Percentiles rank a stretch among this genome's conserved stretches.
Evolutionary conservation across 2,113 vertebrate species (phyloP).

Genomic region (Daphoenositta chrysoptera): DNA sequence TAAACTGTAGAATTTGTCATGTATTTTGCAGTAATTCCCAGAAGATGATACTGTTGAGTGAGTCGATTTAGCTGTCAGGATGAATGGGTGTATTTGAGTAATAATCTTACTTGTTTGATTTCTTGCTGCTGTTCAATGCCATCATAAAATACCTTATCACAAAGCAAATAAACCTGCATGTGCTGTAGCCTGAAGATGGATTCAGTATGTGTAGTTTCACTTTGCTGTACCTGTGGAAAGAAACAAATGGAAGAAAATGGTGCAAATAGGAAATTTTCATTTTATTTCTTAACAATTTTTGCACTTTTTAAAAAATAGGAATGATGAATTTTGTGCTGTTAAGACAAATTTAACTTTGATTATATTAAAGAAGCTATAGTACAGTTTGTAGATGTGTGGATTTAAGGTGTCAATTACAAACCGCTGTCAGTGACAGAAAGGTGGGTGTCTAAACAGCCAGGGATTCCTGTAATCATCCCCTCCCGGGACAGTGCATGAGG

Average conservation of each 20-base stretch:
- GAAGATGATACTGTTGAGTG: not conserved
- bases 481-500: not conserved
- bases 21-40: not conserved
- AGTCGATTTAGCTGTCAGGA: not conserved
- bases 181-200: not conserved
- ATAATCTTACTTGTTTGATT: constrained; percentile 4
- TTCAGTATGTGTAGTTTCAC: not conserved
- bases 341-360: not conserved
- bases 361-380: not conserved
- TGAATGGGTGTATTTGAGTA: not conserved
- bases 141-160: not conserved
- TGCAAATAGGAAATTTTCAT: not conserved
- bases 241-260: not conserved
- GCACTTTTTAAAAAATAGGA: rapidly evolving
- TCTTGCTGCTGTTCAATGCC: not conserved
- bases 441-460: not conserved
- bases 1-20: not conserved
- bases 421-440: not conserved
- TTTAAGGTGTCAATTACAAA: not conserved
- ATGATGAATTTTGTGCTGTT: not conserved
- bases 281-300: not conserved
- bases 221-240: not conserved
- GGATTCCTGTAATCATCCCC: not conserved
- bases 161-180: not conserved
- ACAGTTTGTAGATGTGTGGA: not conserved